Base-by-base conservation (phyloP, 2,797 vertebrate species). In the Amazona finschi region DNA sequence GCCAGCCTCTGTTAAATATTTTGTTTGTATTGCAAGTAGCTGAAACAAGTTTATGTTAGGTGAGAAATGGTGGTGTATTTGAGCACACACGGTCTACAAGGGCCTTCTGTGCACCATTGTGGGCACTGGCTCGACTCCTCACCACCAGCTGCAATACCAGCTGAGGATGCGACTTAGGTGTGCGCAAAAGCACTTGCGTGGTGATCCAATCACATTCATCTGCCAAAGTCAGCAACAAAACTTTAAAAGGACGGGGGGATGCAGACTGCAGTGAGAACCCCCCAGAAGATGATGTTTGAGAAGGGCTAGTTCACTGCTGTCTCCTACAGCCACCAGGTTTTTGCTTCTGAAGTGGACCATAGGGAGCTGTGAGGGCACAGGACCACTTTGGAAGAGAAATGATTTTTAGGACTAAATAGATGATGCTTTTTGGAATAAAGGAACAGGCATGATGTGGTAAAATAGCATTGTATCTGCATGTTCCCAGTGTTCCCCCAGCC, bases 171-270 rank as follows among this genome's bases (percentile, higher is more conserved):
- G 3, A 70, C 30, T 39, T 27, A 2, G 31, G 53, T 74, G 61
- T 30, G 57, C 33, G 8, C 85, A 87, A 61, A 69, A 3, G 3
- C 22, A 5, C 39, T 49, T 8, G 1, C 80, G 11, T 2, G 0
- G 43, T 0, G 7, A n/a, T 76, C 20, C 1, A 1, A 9, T 5
- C 20, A 0, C 8, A 11, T 8, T 31, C 18, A 1, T 39, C 57
- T 69, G 69, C 60, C 73, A 83, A 85, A 87, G n/a, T 14, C 65
- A 77, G 25, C 65, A 75, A 27, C 12, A 41, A 62, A 31, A 17
- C 49, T 15, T n/a, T 20, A 11, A 61, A 67, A 77, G n/a, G 25
- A 24, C 27, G 16, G 5, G 5, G 15, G 64, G 39, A 49, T 52
- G 14, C 79, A 66, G 28, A 33, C 4, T 3, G 8, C 25, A 36